Evolutionary conservation across 2,113 vertebrate genomes (phyloP).

Genomic region (Narcine bancroftii): DNA sequence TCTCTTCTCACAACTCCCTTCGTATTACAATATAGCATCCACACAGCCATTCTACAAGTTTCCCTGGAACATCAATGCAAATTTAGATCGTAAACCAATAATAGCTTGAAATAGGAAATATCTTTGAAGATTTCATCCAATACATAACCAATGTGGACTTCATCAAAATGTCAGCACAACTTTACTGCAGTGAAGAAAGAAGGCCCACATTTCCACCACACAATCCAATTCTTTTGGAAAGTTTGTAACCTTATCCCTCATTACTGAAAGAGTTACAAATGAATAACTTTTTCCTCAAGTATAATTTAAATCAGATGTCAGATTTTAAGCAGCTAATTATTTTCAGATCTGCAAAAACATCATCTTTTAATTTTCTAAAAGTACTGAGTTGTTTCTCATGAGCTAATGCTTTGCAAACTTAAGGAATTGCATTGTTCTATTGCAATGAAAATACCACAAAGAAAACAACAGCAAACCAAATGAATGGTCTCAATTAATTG

Average conservation of each 20-base stretch:
- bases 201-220: background rate
- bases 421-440: background rate
- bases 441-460: background rate
- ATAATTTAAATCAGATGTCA: slow-evolving; percentile 4
- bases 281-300: background rate
- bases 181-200: background rate
- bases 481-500: slow-evolving; percentile 1
- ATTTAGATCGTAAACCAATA: background rate
- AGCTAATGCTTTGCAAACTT: background rate
- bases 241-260: background rate
- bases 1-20: background rate
- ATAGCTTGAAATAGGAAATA: background rate
- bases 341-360: background rate
- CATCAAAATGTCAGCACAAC: background rate
- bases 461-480: slow-evolving; percentile 12
- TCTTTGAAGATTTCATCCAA: background rate
- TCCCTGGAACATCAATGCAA: background rate
- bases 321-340: background rate
- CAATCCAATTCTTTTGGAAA: background rate
- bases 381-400: background rate
- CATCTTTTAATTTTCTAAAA: slow-evolving; percentile 12
- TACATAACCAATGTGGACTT: background rate
- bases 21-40: background rate
- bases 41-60: background rate
- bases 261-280: slow-evolving; percentile 14